A percentile compares a stretch with the other conserved stretches of the same genome.
Evolutionary conservation across 2,113 vertebrate species (phyloP).

Genomic region (Zonotrichia leucophrys): DNA sequence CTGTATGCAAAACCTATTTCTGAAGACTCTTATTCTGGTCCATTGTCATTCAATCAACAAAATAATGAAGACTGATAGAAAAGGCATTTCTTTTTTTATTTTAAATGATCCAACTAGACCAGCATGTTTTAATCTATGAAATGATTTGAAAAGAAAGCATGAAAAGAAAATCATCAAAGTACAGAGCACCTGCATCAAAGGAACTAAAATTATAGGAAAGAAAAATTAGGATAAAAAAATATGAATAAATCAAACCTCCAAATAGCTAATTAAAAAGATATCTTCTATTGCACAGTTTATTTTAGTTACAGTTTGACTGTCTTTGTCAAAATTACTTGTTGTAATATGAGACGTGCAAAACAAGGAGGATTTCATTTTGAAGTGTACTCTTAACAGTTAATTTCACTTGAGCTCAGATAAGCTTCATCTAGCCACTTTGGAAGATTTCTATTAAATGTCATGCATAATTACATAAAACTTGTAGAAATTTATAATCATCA

Average conservation of each 20-base stretch:
- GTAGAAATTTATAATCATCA: conserved; percentile 68
- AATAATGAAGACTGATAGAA: neutral
- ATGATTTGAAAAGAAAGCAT: neutral
- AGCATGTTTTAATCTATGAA: neutral
- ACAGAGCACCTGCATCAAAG: neutral
- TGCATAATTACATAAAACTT: conserved; percentile 71
- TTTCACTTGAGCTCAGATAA: conserved; percentile 59
- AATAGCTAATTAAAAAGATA: neutral
- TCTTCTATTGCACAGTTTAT: neutral
- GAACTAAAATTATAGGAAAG: neutral
- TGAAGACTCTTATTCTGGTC: neutral
- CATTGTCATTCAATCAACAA: neutral
- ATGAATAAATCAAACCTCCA: neutral
- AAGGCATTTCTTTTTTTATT: neutral
- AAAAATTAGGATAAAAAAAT: neutral
- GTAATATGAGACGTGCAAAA: conserved; percentile 1
- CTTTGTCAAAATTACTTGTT: conserved; percentile 42
- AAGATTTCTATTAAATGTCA: conserved; percentile 73
- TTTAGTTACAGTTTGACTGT: neutral
- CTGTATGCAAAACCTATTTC: neutral
- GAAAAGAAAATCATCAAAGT: neutral
- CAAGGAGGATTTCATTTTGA: conserved; percentile 10
- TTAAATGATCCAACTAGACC: neutral
- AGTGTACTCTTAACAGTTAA: conserved; percentile 51
- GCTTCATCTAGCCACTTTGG: conserved; percentile 55